These are phyloP conservation scores for Eleutherodactylus coqui DNA, from an alignment of 2,797 vertebrate genomes.

Conservation along the genomic window DNA sequence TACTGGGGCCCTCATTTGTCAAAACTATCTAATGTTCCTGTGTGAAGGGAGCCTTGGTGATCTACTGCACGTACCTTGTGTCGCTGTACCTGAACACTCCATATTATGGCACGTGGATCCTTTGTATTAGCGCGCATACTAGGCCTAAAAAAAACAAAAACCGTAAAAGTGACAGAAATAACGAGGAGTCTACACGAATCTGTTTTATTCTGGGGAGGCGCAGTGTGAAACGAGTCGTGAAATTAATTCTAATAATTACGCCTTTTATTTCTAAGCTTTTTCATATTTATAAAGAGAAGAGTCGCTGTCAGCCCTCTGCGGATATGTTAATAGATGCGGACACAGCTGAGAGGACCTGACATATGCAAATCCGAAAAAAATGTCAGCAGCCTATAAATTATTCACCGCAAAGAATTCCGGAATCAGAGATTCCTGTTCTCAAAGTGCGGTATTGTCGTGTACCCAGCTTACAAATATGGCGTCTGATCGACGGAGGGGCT, in stretches of 20 bases:
- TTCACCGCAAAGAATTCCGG: constrained; percentile 19
- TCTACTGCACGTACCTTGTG: no score
- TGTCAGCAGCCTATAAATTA: constrained; percentile 38
- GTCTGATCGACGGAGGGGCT: not conserved
- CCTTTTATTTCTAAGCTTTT: constrained; percentile 12
- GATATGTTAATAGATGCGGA: constrained; percentile 47
- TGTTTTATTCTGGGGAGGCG: not conserved
- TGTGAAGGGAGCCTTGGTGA: no score
- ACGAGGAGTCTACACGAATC: not conserved
- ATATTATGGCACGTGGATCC: no score
- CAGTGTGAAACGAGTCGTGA: constrained; percentile 8
- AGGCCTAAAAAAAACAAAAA: not conserved
- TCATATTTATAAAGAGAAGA: constrained; percentile 41
- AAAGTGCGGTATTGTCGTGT: not conserved
- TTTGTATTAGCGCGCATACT: no score
- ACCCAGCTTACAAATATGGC: not conserved
- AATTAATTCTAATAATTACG: constrained; percentile 25
- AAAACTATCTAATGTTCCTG: no score
- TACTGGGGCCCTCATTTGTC: no score
- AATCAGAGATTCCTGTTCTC: not conserved
- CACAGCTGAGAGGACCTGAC: constrained; percentile 43
- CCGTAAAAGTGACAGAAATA: not conserved
- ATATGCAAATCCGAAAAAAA: constrained; percentile 45
- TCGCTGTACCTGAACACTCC: no score
- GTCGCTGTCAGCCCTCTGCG: constrained; percentile 16